phyloP scores from a whole-genome alignment of 2,888 invertebrate species.

The Opisthograptis luteolata region DNA sequence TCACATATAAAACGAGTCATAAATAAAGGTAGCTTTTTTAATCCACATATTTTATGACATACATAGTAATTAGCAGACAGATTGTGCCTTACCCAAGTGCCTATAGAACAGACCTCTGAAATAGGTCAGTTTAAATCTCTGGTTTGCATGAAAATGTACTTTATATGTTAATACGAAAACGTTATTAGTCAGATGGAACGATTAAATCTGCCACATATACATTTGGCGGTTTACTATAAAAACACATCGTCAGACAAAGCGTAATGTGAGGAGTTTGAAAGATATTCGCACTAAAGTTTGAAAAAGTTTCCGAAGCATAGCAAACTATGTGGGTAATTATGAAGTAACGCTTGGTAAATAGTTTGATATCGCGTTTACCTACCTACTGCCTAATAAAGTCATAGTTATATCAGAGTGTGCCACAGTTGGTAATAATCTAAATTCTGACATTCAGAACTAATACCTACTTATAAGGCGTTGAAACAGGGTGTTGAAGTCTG shows the following conservation, averaged over 20 bases:
- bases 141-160: conserved; percentile 45
- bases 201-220: conserved; percentile 20
- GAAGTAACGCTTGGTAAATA: too few species aligned
- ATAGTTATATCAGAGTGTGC: too few species aligned
- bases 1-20: not conserved
- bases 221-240: conserved; percentile 20
- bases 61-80: conserved; percentile 39
- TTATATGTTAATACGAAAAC: conserved; percentile 43
- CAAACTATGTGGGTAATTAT: too few species aligned
- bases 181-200: conserved; percentile 40
- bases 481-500: too few species aligned
- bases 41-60: conserved; percentile 26
- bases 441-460: too few species aligned
- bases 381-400: too few species aligned
- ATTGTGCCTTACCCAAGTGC: conserved; percentile 10
- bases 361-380: too few species aligned
- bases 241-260: not conserved
- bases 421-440: too few species aligned
- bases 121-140: conserved; percentile 39
- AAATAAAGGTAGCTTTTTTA: conserved; percentile 10
- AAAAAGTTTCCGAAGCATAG: too few species aligned
- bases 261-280: not conserved
- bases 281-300: not conserved
- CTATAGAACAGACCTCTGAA: conserved; percentile 30
- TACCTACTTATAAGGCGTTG: too few species aligned